Evolutionary conservation across 2,797 vertebrate genomes (phyloP), one percentile per base, ranked within the genome.

Genomic region (Cheirogaleus major): DNA sequence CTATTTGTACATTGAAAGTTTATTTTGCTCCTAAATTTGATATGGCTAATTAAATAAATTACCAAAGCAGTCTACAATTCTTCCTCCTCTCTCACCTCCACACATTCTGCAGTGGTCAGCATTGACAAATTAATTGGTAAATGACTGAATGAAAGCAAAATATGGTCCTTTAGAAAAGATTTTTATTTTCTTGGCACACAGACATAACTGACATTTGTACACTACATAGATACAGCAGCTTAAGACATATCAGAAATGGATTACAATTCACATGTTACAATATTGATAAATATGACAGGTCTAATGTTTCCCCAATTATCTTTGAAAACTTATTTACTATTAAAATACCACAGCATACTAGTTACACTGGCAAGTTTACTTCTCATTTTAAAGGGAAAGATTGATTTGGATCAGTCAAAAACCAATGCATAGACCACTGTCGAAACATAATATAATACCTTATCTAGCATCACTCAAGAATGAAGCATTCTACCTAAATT

Each of bases 111-210:
- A 43, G 25, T 22, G 22, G 20, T 48, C 59, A 48, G 23, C 5
- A 20, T 4, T 11, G 20, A 50, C n/a, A 73, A 48, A 80, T 80
- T 79, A 88, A 67, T 0, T 83, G 91, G 22, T 50, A 59, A 96
- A 92, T 70, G 48, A 89, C 15, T 17, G 7, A 94, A 86, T 10
- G 27, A 96, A 73, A 88, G 55, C 52, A 91, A 76, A 93, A 88
- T 12, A 55, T 0, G 59, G 59, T 87, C 70, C 50, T 85, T 96
- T 80, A 91, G 48, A 80, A 89, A 95, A 95, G 17, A 67, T 73
- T 94, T 97, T 97, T 95, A 97, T 97, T 97, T 96, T 80, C 93
- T 92, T 65, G 83, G 97, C 97, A 98, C 95, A 98, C 97, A 98
- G 93, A 95, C 81, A 96, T 88, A 73, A 93, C 97, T 80, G 90